Conservation (phyloP, 2,113 vertebrate genomes). For the Gracilinanus agilis region DNA sequence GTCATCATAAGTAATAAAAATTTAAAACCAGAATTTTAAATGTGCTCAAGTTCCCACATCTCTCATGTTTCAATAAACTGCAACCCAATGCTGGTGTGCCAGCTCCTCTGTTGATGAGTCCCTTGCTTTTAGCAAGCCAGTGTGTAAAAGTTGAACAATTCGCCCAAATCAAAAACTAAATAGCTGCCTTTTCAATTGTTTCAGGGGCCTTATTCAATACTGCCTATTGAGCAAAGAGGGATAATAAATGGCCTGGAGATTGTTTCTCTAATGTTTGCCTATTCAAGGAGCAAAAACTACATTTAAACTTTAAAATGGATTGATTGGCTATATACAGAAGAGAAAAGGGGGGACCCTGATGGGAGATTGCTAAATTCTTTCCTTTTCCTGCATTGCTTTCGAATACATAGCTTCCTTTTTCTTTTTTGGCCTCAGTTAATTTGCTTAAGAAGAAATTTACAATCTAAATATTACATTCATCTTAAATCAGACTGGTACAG, state of each 20-base stretch:
- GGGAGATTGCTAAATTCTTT: background rate
- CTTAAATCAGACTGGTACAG: background rate
- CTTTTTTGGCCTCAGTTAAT: conserved; percentile 12
- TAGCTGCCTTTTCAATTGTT: conserved; percentile 66
- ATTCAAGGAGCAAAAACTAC: conserved; percentile 15
- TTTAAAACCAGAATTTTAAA: conserved; percentile 48
- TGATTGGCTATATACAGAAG: conserved; percentile 34
- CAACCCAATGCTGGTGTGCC: conserved; percentile 32
- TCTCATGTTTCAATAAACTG: conserved; percentile 31
- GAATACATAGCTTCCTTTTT: conserved; percentile 34
- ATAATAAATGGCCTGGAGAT: conserved; percentile 41
- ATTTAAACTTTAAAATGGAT: conserved; percentile 38
- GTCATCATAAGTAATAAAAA: conserved; percentile 45
- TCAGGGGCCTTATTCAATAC: conserved; percentile 55
- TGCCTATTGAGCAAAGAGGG: conserved; percentile 36
- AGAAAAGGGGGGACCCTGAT: conserved; percentile 11
- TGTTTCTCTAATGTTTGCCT: conserved; percentile 46
- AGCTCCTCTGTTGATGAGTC: conserved; percentile 43
- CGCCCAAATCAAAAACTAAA: conserved; percentile 49
- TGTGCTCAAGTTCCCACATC: background rate
- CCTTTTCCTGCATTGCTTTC: background rate
- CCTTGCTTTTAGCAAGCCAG: conserved; percentile 51
- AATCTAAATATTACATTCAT: too few species aligned
- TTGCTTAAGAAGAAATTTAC: conserved; percentile 25
- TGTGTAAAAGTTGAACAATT: conserved; percentile 52